Evolutionary conservation across 2,888 invertebrate genomes (phyloP).

Genomic region (Sinelater perroti): DNA sequence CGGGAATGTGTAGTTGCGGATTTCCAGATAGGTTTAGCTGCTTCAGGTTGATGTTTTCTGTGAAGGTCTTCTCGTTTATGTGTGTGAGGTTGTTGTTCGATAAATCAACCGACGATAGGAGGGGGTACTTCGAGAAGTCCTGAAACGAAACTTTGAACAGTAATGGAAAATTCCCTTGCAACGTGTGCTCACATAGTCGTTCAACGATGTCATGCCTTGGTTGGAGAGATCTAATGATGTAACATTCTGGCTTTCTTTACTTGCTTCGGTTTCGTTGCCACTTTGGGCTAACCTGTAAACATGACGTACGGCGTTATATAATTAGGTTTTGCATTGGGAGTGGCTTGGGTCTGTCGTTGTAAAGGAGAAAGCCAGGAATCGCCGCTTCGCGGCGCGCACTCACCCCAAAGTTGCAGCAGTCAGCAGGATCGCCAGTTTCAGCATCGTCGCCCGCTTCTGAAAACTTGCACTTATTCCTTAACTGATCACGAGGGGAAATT

Average conservation of each 20-base stretch:
- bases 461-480: constrained; percentile 11
- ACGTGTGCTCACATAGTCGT: constrained; percentile 24
- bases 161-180: neutral
- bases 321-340: neutral
- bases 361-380: too few relatives aligned
- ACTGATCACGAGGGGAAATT: constrained; percentile 15
- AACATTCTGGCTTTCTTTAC: constrained; percentile 11
- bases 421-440: constrained; percentile 14
- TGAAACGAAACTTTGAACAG: constrained; percentile 34
- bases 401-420: constrained; percentile 20
- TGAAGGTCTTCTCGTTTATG: constrained; percentile 61
- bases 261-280: neutral
- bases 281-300: constrained; percentile 22
- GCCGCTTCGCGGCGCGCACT: too few relatives aligned
- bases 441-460: constrained; percentile 11
- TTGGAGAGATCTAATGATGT: constrained; percentile 22
- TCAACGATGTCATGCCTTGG: constrained; percentile 20
- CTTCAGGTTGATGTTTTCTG: constrained; percentile 57
- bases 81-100: constrained; percentile 59
- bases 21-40: constrained; percentile 64
- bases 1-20: constrained; percentile 49
- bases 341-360: neutral
- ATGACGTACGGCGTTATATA: neutral
- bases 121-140: constrained; percentile 53
- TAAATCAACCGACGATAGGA: constrained; percentile 55